Percentiles rank a stretch among this genome's conserved stretches.
phyloP scores from a whole-genome alignment of 2,797 vertebrate species.

The Periophthalmus magnuspinnatus region DNA sequence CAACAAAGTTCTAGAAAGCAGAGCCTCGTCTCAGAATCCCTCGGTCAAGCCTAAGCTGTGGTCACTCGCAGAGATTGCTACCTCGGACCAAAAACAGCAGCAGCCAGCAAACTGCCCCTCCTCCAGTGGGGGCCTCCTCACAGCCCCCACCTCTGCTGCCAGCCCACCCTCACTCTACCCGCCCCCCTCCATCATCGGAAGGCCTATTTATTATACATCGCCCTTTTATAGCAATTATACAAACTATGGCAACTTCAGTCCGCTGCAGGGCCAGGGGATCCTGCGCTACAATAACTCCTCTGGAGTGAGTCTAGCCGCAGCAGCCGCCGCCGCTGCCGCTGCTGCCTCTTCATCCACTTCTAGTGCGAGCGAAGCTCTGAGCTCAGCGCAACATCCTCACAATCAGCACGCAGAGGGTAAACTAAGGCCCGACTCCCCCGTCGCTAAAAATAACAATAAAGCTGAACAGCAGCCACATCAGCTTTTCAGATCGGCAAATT shows the following conservation, averaged over 20 bases:
- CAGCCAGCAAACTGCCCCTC: conserved; percentile 71
- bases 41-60: conserved; percentile 92
- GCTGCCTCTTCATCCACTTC: conserved; percentile 51
- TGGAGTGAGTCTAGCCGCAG: conserved; percentile 74
- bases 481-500: conserved; percentile 85
- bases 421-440: conserved; percentile 84
- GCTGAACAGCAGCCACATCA: conserved; percentile 53
- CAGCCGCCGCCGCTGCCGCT: conserved; percentile 54
- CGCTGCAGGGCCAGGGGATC: conserved; percentile 93
- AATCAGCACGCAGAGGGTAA: conserved; percentile 79
- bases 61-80: conserved; percentile 98
- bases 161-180: conserved; percentile 85
- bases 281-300: conserved; percentile 89
- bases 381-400: conserved; percentile 45
- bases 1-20: conserved; percentile 60
- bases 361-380: conserved; percentile 82
- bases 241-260: conserved; percentile 97
- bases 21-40: conserved; percentile 76
- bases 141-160: conserved; percentile 79
- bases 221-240: conserved; percentile 98
- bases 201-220: conserved; percentile 96
- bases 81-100: conserved; percentile 90
- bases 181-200: conserved; percentile 89
- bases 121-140: conserved; percentile 76
- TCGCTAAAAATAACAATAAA: conserved; percentile 84